These are phyloP conservation scores for Mormyrus hasselquistii DNA, from an alignment of 2,797 vertebrate genomes.

Conservation along the genomic window DNA sequence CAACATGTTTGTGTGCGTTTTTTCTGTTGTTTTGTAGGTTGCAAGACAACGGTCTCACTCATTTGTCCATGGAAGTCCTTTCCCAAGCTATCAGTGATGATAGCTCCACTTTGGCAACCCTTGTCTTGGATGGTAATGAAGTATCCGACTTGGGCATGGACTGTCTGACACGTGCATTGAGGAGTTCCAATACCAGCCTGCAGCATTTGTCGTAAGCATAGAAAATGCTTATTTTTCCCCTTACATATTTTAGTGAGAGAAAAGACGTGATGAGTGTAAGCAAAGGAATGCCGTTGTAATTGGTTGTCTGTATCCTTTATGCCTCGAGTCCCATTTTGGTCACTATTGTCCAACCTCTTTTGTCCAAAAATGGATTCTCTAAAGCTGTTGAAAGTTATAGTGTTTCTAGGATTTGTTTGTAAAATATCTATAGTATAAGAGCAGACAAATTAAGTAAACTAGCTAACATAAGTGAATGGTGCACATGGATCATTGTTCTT, in stretches of 20 bases:
- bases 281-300: not conserved
- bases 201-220: conserved; percentile 52
- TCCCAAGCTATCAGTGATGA: conserved; percentile 40
- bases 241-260: not conserved
- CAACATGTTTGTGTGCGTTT: not conserved
- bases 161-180: conserved; percentile 47
- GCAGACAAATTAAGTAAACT: not conserved
- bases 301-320: not conserved
- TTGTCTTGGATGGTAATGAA: conserved; percentile 50
- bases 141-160: conserved; percentile 47
- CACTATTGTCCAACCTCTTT: not conserved
- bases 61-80: conserved; percentile 48
- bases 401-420: not conserved
- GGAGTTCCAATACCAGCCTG: conserved; percentile 42
- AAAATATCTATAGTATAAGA: not conserved
- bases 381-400: not conserved
- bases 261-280: not conserved
- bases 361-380: not conserved
- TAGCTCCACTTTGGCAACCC: conserved; percentile 40
- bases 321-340: not conserved
- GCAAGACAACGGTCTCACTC: conserved; percentile 49
- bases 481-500: not conserved
- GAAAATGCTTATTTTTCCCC: not conserved
- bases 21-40: conserved; percentile 42
- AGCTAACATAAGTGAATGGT: not conserved